Evolutionary conservation across 2,888 invertebrate genomes (phyloP), one percentile per base, ranked within the genome.

Genomic region (Andricus curvator): DNA sequence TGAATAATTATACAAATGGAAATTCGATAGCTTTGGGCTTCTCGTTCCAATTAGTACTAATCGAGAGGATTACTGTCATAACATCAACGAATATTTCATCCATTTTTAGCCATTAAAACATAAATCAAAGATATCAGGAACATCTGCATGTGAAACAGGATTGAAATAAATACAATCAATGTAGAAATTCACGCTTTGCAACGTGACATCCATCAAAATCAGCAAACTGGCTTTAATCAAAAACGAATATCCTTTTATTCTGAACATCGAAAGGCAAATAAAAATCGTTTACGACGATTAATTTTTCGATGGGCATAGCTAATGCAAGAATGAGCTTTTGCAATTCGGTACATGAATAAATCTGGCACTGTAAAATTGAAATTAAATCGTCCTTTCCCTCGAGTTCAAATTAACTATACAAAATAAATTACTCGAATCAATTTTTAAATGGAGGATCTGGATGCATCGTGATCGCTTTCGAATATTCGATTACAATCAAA

Each of bases 91-190:
- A 25, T 25, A 29, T 64, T 64, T 29, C 29, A n/a, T 67, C n/a
- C 37, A 67, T 22, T 22, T 33, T 44, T 44, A 6, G 11, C 1
- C 67, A 67, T 64, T 66, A n/a, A 66, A 33, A 66, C 17, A 20
- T 2, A 15, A 17, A 66, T 66, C 37, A 67, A 67, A 20, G 37
- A 41, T 67, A 44, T 41, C 67, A 67, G n/a, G 44, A 44, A 67
- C 4, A 67, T 29, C 29, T 67, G 9, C 41, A n/a, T 2, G n/a
- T 66, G 15, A 41, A 67, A 67, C 11, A 13, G 22, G 1, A 25
- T 68, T 41, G 25, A 44, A 68, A 44, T 48, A 44, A 68, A 68
- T 1, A 15, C 13, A 68, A 11, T 22, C 0, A 25, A 3, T 44
- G 44, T 15, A 25, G 11, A 67, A 11, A 67, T 67, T 67, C 41